Evolutionary conservation across 37 sponge, comb jelly and placozoan genomes (phyloP), one percentile per base, ranked within the genome.

Genomic region (Axinella damicornis): DNA sequence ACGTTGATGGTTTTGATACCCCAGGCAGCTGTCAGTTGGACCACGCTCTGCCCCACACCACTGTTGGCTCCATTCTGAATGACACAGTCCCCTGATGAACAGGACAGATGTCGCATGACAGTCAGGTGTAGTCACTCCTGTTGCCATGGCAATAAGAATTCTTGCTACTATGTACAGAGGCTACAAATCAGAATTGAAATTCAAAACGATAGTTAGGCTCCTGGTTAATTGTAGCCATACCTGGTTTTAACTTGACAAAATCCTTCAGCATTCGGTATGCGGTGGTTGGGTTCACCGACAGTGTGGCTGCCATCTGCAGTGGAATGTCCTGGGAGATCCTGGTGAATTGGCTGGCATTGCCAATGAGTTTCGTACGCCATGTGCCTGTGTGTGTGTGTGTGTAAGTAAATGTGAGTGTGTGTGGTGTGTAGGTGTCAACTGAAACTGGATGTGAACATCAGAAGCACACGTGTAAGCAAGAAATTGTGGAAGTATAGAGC

Each of bases 61-160:
- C 98, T 98, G 80, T 95, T 98, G 57, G 95, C 91, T 41, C 94
- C 94, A 89, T 98, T 98, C 65, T 98, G 98, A 68, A 98, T 85
- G 16, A 98, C 54, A 81, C 65, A 53, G 57, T 89, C 93, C 71
- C 96, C 96, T 90, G 32, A 20, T 53, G 19, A 21, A 73, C n/a
- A n/a, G n/a, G n/a, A n/a, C n/a, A n/a, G n/a, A 13, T 38, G 28
- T 65, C 18, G 13, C 67, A 65, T 65, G 13, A 18, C n/a, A n/a
- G n/a, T n/a, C n/a, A n/a, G n/a, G n/a, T n/a, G n/a, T n/a, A n/a
- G n/a, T 24, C 24, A 65, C 17, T 56, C 15, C 57, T 19, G 57
- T 56, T 19, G 57, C 57, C 17, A 18, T 15, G 18, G 18, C 18
- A 19, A 56, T 56, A 19, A 56, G 17, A 15, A 56, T 56, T 56